Conservation (phyloP, 2,888 invertebrate genomes). For the Drosophila borealis region DNA sequence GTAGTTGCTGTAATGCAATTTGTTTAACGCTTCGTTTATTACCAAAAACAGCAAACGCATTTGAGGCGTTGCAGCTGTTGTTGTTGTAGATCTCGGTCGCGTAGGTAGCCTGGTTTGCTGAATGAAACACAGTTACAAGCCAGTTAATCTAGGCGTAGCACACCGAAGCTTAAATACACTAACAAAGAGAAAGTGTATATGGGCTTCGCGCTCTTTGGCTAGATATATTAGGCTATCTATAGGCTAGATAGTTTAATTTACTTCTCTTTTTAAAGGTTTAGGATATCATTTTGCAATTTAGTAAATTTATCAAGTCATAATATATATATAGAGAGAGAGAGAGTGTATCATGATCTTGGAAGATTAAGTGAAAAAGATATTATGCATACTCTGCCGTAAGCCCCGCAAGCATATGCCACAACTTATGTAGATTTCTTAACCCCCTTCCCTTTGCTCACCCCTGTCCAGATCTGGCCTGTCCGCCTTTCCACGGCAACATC, state of each 20-base stretch:
- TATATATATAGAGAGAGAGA: too few relatives aligned
- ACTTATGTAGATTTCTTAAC: not conserved
- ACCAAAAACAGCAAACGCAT: slow-evolving; percentile 73
- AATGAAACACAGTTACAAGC: slow-evolving; percentile 35
- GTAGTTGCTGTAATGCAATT: slow-evolving; percentile 76
- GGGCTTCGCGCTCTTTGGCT: too few relatives aligned
- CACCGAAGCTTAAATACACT: slow-evolving; percentile 14
- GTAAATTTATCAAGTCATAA: too few relatives aligned
- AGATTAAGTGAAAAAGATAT: too few relatives aligned
- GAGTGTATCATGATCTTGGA: too few relatives aligned
- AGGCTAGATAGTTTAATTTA: too few relatives aligned
- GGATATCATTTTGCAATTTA: too few relatives aligned
- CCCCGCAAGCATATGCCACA: not conserved
- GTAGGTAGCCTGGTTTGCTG: slow-evolving; percentile 35
- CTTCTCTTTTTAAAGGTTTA: too few relatives aligned
- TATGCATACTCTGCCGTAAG: too few relatives aligned
- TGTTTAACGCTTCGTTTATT: slow-evolving; percentile 82
- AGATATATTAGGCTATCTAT: too few relatives aligned
- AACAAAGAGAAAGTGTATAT: not conserved
- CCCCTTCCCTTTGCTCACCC: not conserved
- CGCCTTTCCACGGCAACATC: slow-evolving; percentile 8
- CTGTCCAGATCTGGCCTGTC: not conserved
- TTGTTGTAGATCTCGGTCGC: slow-evolving; percentile 27
- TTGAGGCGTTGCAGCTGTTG: slow-evolving; percentile 30
- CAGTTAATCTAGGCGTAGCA: not conserved